Base-by-base conservation (phyloP, 2,797 vertebrate genomes). In the Sebastes hopkinsi region DNA sequence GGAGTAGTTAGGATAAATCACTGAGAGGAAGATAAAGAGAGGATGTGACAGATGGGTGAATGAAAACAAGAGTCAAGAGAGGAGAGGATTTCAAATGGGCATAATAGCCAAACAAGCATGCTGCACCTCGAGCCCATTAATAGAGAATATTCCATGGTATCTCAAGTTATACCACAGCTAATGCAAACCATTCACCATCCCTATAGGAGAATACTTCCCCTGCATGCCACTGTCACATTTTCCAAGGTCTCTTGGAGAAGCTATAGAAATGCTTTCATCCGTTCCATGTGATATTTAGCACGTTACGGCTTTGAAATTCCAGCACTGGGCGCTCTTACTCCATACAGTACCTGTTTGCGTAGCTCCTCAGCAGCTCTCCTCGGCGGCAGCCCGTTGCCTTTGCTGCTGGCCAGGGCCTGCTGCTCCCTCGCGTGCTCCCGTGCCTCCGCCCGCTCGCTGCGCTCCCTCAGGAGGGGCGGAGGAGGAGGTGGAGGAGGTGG, bases 301-400 rank as follows among this genome's bases (percentile, higher is more conserved):
- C 14, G 5, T 56, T 9, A 52, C 1, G 1, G 13, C 58, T 46
- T 25, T 38, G 4, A 38, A 4, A 50, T 56, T 55, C 20, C 18
- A 22, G 2, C 0, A 0, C 14, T 13, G 27, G 11, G 13, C 2
- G 16, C 13, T 27, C 4, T 25, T 1, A 16, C 22, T 5, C 12
- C 11, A 58, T 5, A 34, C 60, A 1, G 3, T 95, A 99, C 98
- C 98, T 99, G 98, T 93, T 99, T 99, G 92, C 97, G 96, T 90
- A 98, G 97, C 92, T 99, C 98, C 95, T 99, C 97, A 85, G 97
- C 95, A 77, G 97, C 95, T 95, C 97, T 97, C 93, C 97, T 96
- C 84, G 94, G 92, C 78, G 95, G 84, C 80, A 97, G 95, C 91
- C 97, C 96, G 77, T 96, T 97, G 93, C 95, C 96, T 93, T 96